Conservation (phyloP, 2,113 vertebrate genomes). For the Pedionomus torquatus region DNA sequence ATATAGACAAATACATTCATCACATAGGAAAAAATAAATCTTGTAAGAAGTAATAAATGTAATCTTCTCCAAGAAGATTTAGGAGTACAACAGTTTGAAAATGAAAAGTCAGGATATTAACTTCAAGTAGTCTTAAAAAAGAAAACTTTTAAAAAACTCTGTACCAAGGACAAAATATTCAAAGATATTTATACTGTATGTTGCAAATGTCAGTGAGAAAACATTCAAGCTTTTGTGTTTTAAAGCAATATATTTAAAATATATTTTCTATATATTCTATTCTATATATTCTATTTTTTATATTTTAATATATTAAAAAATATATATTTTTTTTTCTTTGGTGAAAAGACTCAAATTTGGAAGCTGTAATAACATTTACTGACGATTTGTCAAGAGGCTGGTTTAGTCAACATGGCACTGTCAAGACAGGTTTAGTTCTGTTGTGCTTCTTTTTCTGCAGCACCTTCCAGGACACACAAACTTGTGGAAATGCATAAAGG, state of each 20-base stretch:
- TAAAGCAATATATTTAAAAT: not conserved
- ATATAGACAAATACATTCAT: not conserved
- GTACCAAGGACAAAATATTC: not conserved
- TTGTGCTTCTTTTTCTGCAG: not conserved
- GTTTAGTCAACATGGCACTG: not conserved
- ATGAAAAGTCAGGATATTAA: not conserved
- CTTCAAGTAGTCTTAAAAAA: not conserved
- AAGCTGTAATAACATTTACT: not conserved
- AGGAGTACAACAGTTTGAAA: not conserved
- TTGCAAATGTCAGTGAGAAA: not conserved
- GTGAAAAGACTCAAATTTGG: not conserved
- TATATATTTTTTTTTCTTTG: too few relatives aligned
- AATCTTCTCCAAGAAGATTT: not conserved
- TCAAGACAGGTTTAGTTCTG: not conserved
- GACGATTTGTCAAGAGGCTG: not conserved
- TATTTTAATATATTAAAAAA: too few relatives aligned
- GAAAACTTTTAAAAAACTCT: not conserved
- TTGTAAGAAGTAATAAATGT: not conserved
- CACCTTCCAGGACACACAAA: not conserved
- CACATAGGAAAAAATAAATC: not conserved
- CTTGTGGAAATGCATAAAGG: not conserved
- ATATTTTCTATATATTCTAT: too few relatives aligned
- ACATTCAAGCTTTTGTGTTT: not conserved
- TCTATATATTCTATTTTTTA: too few relatives aligned
- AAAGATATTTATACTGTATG: not conserved